Conservation (phyloP, 2,113 vertebrate genomes). For the Peromyscus californicus region DNA sequence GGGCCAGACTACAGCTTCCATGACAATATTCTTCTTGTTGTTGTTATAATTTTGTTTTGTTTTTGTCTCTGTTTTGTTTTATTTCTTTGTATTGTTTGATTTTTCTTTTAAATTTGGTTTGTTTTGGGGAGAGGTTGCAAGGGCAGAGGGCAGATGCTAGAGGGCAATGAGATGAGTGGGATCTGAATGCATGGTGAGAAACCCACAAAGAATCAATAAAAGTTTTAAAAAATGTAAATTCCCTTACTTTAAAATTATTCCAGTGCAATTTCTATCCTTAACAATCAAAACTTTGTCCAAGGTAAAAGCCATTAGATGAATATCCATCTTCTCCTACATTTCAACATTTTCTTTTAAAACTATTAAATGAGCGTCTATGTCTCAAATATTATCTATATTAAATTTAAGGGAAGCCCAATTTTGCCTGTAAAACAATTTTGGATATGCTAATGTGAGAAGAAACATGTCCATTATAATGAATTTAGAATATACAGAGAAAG, state of each 20-base stretch:
- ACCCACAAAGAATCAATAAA: background rate
- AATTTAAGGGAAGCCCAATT: background rate
- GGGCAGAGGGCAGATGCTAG: background rate
- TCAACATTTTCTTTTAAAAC: background rate
- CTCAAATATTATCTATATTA: background rate
- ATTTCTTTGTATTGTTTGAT: background rate
- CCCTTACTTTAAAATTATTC: background rate
- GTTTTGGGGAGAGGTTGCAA: background rate
- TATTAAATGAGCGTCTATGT: background rate
- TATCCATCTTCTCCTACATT: background rate
- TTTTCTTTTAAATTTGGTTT: background rate
- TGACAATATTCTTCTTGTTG: background rate
- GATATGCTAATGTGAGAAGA: background rate
- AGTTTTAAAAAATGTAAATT: background rate
- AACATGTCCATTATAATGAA: background rate
- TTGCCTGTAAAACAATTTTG: background rate
- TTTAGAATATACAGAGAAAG: background rate
- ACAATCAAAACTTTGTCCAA: background rate
- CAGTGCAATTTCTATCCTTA: background rate
- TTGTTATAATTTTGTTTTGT: background rate
- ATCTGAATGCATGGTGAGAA: background rate
- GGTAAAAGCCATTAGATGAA: background rate
- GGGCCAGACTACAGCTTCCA: background rate
- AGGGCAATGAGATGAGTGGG: background rate
- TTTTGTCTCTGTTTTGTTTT: background rate